Evolutionary conservation across 2,888 invertebrate genomes (phyloP), one percentile per base, ranked within the genome.

Genomic region (Lutraria lutraria): DNA sequence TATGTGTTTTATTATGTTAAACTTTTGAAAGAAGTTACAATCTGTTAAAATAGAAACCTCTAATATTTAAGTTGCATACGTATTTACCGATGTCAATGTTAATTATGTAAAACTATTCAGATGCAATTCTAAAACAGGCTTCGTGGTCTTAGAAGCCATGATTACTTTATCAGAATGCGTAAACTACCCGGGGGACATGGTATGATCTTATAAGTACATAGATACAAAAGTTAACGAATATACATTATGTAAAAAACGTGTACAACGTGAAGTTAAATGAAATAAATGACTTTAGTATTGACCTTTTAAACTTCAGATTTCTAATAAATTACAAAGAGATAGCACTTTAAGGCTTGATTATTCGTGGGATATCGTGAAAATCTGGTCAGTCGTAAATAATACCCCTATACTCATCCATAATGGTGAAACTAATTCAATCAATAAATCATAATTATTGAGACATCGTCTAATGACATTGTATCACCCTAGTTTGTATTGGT

Each of bases 361-460:
- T 76, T 31, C 76, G 31, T 2, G 34, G 16, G 29, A 76, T 19
- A 76, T 34, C 34, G 31, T 31, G 15, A 76, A n/a, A n/a, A 34
- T 31, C 31, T 76, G 31, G 29, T 21, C 25, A 19, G 19, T 34
- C 31, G 76, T 76, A 76, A 16, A 76, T 76, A 76, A 76, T 76
- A n/a, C 31, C 34, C 19, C 76, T 15, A 16, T 34, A 34, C 34
- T 76, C 4, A 19, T 15, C 34, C 31, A 76, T 31, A 13, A 19
- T 34, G 13, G 76, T 19, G 76, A 76, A 34, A 34, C 76, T 76
- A 34, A 76, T 76, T 21, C 25, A 85, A 88, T 88, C 80, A 88
- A 88, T 88, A 85, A 85, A 85, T 85, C 85, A 85, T 54, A 85
- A 80, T 85, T 56, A 56, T 31, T 43, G 81, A 72, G 76, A 81